Conservation (phyloP, 1,140 invertebrate genomes). For the Halesus radiatus region DNA sequence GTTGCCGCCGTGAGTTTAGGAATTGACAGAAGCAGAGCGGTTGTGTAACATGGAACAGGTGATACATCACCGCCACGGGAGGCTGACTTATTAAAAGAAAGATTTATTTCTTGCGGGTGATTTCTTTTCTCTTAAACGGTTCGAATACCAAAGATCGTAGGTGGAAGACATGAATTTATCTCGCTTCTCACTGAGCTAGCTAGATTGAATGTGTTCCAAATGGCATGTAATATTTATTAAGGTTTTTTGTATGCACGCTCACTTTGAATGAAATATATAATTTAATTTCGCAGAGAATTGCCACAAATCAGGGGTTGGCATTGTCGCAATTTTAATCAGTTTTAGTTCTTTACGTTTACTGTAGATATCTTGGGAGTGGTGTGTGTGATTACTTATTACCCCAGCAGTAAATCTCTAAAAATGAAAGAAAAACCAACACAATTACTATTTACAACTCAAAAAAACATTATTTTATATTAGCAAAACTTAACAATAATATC, state of each 20-base stretch:
- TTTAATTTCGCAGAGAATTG: no score
- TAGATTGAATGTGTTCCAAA: background rate
- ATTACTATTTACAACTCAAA: no score
- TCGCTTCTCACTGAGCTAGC: background rate
- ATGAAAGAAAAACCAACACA: no score
- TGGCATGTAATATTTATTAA: background rate
- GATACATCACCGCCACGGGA: conserved; percentile 31
- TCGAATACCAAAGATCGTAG: background rate
- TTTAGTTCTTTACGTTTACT: no score
- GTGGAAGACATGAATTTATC: background rate
- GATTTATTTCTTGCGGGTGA: conserved; percentile 38
- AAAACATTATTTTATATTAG: no score
- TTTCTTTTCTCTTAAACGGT: conserved; percentile 39
- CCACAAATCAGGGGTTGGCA: no score
- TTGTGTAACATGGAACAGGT: conserved; percentile 10
- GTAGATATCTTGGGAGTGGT: no score
- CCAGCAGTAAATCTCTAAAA: no score
- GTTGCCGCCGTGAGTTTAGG: conserved; percentile 16
- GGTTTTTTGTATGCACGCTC: background rate
- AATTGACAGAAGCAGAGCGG: conserved; percentile 31
- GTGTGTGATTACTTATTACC: no score
- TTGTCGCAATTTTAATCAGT: no score
- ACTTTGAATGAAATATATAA: no score
- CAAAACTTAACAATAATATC: no score
- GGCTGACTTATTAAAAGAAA: conserved; percentile 41